Conservation (phyloP, 1,140 invertebrate genomes). For the Musca domestica region DNA sequence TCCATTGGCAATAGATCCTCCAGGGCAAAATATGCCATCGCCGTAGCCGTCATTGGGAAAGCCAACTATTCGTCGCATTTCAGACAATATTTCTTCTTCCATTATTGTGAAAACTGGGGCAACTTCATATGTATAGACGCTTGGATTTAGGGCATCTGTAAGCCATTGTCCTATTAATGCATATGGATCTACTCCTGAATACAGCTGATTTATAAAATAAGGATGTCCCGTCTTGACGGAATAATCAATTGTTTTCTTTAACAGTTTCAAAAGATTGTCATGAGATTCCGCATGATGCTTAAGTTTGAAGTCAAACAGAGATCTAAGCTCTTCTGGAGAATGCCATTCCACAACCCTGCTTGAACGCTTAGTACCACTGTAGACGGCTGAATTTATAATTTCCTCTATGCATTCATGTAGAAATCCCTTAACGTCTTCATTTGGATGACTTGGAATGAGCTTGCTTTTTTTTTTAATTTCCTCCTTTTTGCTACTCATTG, state of each 20-base stretch:
- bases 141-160: conserved; percentile 81
- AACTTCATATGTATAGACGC: conserved; percentile 90
- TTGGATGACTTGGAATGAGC: conserved; percentile 36
- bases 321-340: conserved; percentile 65
- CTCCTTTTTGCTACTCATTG: not conserved
- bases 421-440: conserved; percentile 66
- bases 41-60: conserved; percentile 67
- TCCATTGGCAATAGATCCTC: conserved; percentile 92
- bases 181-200: conserved; percentile 82
- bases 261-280: conserved; percentile 64
- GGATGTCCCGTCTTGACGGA: conserved; percentile 87
- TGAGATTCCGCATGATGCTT: conserved; percentile 62
- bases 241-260: conserved; percentile 70
- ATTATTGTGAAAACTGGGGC: conserved; percentile 84
- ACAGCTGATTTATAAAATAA: conserved; percentile 83
- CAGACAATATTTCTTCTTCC: conserved; percentile 75
- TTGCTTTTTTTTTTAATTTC: not conserved
- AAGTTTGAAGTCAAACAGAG: conserved; percentile 66
- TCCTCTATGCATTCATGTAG: conserved; percentile 68
- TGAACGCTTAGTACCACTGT: conserved; percentile 67
- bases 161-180: conserved; percentile 82
- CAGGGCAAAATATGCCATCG: conserved; percentile 92
- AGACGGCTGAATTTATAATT: conserved; percentile 71
- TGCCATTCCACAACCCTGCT: conserved; percentile 75
- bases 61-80: conserved; percentile 85